phyloP scores from a whole-genome alignment of 2,888 invertebrate species.

The Bombyx huttoni region DNA sequence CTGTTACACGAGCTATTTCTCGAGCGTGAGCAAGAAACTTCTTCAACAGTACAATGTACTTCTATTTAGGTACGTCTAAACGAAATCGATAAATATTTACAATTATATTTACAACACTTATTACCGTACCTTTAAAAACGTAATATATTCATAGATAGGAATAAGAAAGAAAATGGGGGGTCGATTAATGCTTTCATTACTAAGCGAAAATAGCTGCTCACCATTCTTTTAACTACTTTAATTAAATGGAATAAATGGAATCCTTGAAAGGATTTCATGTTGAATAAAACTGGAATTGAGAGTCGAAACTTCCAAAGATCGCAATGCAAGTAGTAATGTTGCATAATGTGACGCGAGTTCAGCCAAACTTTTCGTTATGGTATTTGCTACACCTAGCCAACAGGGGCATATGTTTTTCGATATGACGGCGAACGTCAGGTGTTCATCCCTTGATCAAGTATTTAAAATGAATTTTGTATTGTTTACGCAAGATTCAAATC shows the following conservation, averaged over 20 bases:
- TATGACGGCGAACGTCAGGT: conserved; percentile 71
- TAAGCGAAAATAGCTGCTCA: too few species aligned
- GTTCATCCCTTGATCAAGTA: conserved; percentile 47
- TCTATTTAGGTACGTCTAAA: not conserved
- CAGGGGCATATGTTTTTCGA: conserved; percentile 67
- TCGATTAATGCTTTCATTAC: too few species aligned
- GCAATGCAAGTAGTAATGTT: conserved; percentile 61
- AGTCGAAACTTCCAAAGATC: conserved; percentile 40
- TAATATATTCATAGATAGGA: too few species aligned
- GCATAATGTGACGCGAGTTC: conserved; percentile 68
- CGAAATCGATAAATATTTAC: not conserved
- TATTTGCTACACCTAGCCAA: conserved; percentile 71
- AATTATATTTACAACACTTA: not conserved
- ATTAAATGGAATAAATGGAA: too few species aligned
- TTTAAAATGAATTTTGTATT: conserved; percentile 30
- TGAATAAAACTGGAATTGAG: not conserved
- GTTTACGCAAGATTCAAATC: conserved; percentile 28
- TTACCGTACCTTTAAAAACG: too few species aligned
- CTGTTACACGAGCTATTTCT: not conserved
- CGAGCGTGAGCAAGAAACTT: not conserved
- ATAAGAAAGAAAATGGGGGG: too few species aligned
- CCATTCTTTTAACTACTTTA: too few species aligned
- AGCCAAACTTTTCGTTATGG: conserved; percentile 71
- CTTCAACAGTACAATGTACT: not conserved
- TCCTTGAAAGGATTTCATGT: too few species aligned